phyloP scores from a whole-genome alignment of 2,888 invertebrate species.

The Torymus auratus region DNA sequence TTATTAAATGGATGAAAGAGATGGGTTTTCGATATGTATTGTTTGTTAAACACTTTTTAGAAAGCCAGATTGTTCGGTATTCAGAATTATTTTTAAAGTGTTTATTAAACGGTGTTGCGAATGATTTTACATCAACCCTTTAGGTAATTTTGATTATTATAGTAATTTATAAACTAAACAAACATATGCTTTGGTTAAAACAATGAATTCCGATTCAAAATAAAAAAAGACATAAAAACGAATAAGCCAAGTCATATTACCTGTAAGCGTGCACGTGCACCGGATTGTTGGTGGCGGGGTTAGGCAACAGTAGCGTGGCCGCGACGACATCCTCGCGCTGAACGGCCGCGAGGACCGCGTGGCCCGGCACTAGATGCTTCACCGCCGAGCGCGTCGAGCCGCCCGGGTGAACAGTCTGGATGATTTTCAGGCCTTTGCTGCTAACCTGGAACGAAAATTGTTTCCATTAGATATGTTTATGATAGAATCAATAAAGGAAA shows the following conservation, averaged over 20 bases:
- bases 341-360: constrained; percentile 93
- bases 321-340: constrained; percentile 96
- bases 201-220: too few relatives aligned
- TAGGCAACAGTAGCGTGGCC: constrained; percentile 93
- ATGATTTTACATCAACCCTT: too few relatives aligned
- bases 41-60: too few relatives aligned
- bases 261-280: constrained; percentile 95
- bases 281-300: constrained; percentile 95
- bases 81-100: too few relatives aligned
- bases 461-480: not conserved
- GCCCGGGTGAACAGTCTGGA: constrained; percentile 84
- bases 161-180: too few relatives aligned
- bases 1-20: too few relatives aligned
- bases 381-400: constrained; percentile 80
- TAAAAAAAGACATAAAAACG: not conserved
- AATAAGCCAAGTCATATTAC: constrained; percentile 50
- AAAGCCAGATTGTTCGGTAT: too few relatives aligned
- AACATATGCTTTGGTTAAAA: too few relatives aligned
- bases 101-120: too few relatives aligned
- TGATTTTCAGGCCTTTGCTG: constrained; percentile 95
- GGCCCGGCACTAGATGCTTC: constrained; percentile 95
- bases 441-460: constrained; percentile 80
- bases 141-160: too few relatives aligned
- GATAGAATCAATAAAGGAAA: too few relatives aligned
- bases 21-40: too few relatives aligned